A percentile compares a stretch with the other conserved stretches of the same genome.
These are phyloP conservation scores for Macrosteles quadrilineatus DNA, from an alignment of 1,140 invertebrate genomes.

Conservation along the genomic window DNA sequence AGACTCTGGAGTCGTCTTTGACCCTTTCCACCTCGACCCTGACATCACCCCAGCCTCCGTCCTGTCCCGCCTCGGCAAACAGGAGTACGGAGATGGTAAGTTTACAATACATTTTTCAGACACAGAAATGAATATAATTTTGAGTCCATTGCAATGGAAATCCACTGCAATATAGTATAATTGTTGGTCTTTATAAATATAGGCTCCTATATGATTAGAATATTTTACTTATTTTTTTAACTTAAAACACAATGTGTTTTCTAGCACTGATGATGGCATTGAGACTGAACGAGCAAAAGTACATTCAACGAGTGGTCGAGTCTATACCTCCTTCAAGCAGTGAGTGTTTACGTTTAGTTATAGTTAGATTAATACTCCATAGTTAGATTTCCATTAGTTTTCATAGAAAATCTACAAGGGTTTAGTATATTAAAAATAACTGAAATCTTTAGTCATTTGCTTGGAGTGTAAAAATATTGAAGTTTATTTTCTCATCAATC, in stretches of 20 bases:
- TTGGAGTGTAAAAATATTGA: background rate
- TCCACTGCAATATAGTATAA: background rate
- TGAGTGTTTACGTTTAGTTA: slow-evolving; percentile 54
- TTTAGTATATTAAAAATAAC: background rate
- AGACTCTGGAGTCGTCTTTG: slow-evolving; percentile 73
- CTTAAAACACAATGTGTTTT: no score
- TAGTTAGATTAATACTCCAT: slow-evolving; percentile 15
- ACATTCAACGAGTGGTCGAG: slow-evolving; percentile 86
- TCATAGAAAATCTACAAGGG: background rate
- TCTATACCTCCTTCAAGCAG: slow-evolving; percentile 71
- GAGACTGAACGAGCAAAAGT: slow-evolving; percentile 78
- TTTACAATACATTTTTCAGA: no score
- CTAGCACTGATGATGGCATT: slow-evolving; percentile 81
- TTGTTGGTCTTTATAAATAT: background rate
- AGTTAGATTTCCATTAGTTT: background rate
- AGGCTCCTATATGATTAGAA: background rate
- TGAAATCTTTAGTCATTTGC: background rate
- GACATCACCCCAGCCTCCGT: slow-evolving; percentile 77
- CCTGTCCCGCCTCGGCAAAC: slow-evolving; percentile 60
- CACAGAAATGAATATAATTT: background rate
- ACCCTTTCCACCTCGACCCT: slow-evolving; percentile 83
- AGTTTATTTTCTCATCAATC: background rate
- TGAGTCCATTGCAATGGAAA: background rate
- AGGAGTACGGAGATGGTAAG: slow-evolving; percentile 64
- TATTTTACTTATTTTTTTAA: no score